phyloP scores from a whole-genome alignment of 2,113 vertebrate genomes.

The Cisticola juncidis region DNA sequence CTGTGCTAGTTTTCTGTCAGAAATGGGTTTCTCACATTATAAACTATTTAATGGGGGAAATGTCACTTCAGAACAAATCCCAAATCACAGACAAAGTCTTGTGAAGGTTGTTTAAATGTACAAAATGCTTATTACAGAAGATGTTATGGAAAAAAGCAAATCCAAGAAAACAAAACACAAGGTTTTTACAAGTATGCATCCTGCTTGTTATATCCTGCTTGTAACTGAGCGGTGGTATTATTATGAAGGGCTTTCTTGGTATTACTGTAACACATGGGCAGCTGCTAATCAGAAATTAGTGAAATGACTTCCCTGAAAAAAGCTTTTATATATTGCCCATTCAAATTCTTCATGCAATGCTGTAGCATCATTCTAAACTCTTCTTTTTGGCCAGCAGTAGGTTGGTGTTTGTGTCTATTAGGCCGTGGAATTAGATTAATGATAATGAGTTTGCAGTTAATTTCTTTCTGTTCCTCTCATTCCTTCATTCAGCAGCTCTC shows the following conservation, averaged over 20 bases:
- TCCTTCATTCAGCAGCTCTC: neutral
- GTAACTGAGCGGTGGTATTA: neutral
- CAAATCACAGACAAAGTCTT: neutral
- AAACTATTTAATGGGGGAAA: neutral
- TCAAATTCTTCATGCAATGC: neutral
- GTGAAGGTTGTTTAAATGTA: neutral
- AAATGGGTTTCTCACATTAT: neutral
- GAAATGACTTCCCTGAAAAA: neutral
- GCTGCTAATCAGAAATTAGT: neutral
- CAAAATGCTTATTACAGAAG: neutral
- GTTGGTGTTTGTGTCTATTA: neutral
- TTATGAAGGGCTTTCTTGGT: neutral
- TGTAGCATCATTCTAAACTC: neutral
- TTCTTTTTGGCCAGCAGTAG: neutral
- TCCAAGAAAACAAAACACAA: neutral
- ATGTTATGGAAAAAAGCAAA: neutral
- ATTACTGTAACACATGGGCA: neutral
- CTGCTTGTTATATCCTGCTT: neutral
- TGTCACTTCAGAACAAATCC: neutral
- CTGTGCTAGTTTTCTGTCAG: neutral
- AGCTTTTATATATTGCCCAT: neutral
- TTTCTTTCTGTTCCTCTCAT: neutral
- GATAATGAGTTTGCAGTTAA: neutral
- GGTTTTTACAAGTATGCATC: slow-evolving; percentile 8
- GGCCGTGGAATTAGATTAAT: neutral